Percentiles rank a stretch among this genome's conserved stretches.
Evolutionary conservation across 2,797 vertebrate genomes (phyloP).

Genomic region (Diplodus puntazzo): DNA sequence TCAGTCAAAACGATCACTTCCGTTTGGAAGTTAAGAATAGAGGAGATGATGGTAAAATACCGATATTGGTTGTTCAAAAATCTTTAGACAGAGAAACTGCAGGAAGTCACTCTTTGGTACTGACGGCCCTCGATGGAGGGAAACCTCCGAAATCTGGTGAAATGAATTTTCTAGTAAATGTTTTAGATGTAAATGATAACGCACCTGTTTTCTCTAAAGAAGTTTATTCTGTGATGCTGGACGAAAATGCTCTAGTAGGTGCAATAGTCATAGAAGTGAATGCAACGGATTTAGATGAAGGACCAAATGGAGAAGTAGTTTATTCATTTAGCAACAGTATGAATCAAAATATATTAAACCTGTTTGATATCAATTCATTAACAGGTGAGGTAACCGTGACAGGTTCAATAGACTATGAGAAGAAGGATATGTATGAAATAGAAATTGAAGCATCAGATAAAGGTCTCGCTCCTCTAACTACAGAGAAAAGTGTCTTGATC

Average conservation of each 20-base stretch:
- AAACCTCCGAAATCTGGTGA: conserved; percentile 60
- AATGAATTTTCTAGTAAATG: conserved; percentile 61
- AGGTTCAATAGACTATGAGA: conserved; percentile 63
- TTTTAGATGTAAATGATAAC: conserved; percentile 84
- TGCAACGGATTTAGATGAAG: conserved; percentile 69
- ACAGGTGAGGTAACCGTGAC: conserved; percentile 65
- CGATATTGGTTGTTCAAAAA: conserved; percentile 65
- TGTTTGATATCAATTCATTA: conserved; percentile 55
- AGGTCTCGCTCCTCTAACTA: neutral
- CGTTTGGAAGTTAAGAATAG: conserved; percentile 69
- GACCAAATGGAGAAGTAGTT: conserved; percentile 44
- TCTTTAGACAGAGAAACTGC: conserved; percentile 64
- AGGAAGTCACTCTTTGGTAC: neutral
- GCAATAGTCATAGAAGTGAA: conserved; percentile 56
- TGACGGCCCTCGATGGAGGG: conserved; percentile 69
- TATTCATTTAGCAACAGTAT: conserved; percentile 58
- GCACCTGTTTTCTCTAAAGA: conserved; percentile 71
- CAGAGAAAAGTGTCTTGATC: conserved; percentile 54
- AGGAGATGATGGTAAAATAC: conserved; percentile 69
- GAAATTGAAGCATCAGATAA: conserved; percentile 70
- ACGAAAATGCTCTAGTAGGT: conserved; percentile 56
- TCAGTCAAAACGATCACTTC: conserved; percentile 74
- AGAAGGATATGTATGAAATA: conserved; percentile 56
- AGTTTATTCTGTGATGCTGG: conserved; percentile 62
- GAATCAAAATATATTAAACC: fast-evolving